Percentiles rank a stretch among this genome's conserved stretches.
phyloP scores from a whole-genome alignment of 2,888 invertebrate genomes.

The Nomada goodeniana region DNA sequence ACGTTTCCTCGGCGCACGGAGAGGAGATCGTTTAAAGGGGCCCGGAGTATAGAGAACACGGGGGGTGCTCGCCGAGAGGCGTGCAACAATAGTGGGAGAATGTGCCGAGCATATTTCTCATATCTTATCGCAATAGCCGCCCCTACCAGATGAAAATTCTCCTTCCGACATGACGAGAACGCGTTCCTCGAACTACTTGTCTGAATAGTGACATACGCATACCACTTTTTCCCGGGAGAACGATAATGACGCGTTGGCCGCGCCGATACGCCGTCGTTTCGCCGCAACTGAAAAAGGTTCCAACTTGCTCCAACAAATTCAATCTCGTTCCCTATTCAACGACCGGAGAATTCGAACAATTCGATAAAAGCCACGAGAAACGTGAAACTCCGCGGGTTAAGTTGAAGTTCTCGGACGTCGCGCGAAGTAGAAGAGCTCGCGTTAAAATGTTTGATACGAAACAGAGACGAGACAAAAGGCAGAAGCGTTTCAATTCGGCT shows the following conservation, averaged over 20 bases:
- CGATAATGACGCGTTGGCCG: conserved; percentile 54
- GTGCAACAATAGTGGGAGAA: conserved; percentile 65
- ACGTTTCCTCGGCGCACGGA: conserved; percentile 16
- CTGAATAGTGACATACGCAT: conserved; percentile 71
- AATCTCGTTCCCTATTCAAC: conserved; percentile 35
- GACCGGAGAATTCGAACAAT: conserved; percentile 24
- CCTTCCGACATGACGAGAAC: conserved; percentile 68
- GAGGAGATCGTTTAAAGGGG: conserved; percentile 53
- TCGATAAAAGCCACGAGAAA: neutral
- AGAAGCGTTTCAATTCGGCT: neutral
- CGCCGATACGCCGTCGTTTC: conserved; percentile 44
- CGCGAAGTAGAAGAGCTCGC: neutral
- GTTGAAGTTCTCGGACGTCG: conserved; percentile 6
- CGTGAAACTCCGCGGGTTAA: conserved; percentile 10
- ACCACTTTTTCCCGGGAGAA: conserved; percentile 50
- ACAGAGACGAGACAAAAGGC: neutral
- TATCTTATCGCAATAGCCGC: conserved; percentile 74
- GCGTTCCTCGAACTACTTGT: conserved; percentile 59
- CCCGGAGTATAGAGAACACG: neutral
- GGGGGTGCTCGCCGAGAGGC: neutral
- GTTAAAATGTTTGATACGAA: neutral
- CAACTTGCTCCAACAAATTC: conserved; percentile 28
- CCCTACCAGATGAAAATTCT: conserved; percentile 64
- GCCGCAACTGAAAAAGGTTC: conserved; percentile 45
- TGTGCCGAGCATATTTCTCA: conserved; percentile 71